Conservation (phyloP, 2,888 invertebrate genomes). For the Drosophila kambysellisi region DNA sequence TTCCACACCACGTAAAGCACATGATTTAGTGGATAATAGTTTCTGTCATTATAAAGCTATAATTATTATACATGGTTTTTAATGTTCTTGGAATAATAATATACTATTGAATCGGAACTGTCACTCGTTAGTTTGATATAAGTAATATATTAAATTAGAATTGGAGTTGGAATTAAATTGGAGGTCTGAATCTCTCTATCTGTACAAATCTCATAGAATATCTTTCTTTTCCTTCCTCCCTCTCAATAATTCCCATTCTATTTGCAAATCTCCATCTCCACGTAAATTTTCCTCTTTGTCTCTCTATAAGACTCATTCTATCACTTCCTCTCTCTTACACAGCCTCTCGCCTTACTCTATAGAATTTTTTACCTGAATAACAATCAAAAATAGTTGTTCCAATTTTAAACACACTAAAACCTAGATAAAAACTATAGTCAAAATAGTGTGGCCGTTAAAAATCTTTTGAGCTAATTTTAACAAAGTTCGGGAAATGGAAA, state of each 20-base stretch:
- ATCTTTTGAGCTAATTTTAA: background rate
- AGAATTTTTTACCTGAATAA: too few species aligned
- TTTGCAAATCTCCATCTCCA: background rate
- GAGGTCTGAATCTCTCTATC: too few species aligned
- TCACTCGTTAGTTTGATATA: background rate
- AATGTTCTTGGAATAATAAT: background rate
- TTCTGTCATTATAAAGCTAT: background rate
- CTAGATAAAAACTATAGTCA: too few species aligned
- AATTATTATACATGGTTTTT: background rate
- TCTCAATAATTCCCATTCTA: background rate
- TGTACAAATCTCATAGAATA: background rate
- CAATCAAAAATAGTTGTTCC: too few species aligned
- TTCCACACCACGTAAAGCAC: background rate
- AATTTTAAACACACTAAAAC: too few species aligned
- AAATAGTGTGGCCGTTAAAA: too few species aligned
- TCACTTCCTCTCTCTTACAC: too few species aligned
- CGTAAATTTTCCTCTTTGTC: rapidly evolving
- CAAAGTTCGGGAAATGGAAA: background rate
- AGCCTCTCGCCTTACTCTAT: too few species aligned
- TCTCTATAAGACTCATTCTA: background rate
- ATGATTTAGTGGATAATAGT: background rate
- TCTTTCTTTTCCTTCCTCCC: background rate
- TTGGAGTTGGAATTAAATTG: too few species aligned
- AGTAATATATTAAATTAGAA: background rate
- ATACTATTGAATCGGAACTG: background rate